Evolutionary conservation across 1,140 invertebrate genomes (phyloP).

Genomic region (Varroa destructor): DNA sequence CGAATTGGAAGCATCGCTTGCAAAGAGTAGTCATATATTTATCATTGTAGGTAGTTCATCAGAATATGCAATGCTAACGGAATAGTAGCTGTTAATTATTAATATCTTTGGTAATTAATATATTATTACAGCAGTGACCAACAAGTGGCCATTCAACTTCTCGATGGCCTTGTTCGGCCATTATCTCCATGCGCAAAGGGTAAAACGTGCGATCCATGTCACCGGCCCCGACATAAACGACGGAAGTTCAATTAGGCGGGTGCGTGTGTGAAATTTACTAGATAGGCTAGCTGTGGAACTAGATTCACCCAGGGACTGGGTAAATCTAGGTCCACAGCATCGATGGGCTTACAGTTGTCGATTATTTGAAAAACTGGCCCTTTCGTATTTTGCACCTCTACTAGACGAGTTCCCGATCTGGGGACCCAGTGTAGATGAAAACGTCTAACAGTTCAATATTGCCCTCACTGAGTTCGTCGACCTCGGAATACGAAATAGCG

Average conservation of each 20-base stretch:
- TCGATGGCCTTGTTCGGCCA: conserved; percentile 4
- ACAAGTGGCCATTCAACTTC: not conserved
- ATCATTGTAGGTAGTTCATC: too few relatives aligned
- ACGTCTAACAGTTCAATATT: too few relatives aligned
- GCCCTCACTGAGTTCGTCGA: too few relatives aligned
- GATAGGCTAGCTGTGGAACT: too few relatives aligned
- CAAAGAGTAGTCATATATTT: too few relatives aligned
- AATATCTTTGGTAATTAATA: too few relatives aligned
- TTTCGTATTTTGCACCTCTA: not conserved
- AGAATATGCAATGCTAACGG: too few relatives aligned
- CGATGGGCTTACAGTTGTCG: not conserved
- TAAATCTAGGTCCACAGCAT: not conserved
- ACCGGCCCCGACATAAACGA: not conserved
- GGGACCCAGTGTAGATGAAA: too few relatives aligned
- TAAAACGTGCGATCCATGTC: conserved; percentile 1
- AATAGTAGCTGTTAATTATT: too few relatives aligned
- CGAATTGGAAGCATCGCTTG: too few relatives aligned
- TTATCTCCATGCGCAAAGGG: conserved; percentile 8
- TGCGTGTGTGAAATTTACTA: not conserved
- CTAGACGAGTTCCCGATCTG: too few relatives aligned
- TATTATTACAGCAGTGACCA: not conserved
- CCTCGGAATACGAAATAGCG: too few relatives aligned
- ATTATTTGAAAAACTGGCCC: not conserved
- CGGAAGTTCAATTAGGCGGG: conserved; percentile 1
- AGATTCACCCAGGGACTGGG: not conserved